phyloP scores from a whole-genome alignment of 1,140 invertebrate species.

The Drosophila sturtevanti region DNA sequence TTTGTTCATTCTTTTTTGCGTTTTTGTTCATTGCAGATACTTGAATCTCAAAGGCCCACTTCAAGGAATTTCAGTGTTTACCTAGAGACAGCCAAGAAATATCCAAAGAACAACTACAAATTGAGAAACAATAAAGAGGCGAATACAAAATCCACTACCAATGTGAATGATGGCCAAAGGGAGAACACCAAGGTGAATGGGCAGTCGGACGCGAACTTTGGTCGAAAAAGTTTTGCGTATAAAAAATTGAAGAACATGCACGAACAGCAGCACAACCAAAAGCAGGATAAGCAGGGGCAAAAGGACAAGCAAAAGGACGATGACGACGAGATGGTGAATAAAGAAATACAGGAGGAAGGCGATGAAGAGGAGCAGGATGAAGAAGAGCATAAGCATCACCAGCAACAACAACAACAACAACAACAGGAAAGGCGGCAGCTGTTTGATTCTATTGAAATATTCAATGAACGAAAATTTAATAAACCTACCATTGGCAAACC shows the following conservation, averaged over 20 bases:
- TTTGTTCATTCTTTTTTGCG: background rate
- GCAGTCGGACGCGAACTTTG: constrained; percentile 52
- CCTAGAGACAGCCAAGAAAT: constrained; percentile 50
- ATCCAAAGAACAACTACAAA: constrained; percentile 60
- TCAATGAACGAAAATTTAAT: constrained; percentile 78
- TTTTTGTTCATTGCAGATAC: constrained; percentile 60
- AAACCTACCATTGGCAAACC: constrained; percentile 34
- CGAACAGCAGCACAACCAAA: constrained; percentile 62
- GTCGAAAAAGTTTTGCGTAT: constrained; percentile 66
- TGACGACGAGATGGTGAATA: constrained; percentile 30
- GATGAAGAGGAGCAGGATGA: constrained; percentile 12
- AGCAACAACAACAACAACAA: constrained; percentile 44
- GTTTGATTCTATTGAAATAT: constrained; percentile 76
- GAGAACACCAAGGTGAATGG: background rate
- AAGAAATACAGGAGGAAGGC: background rate
- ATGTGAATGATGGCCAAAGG: background rate
- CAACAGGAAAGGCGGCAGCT: constrained; percentile 37
- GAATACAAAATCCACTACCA: constrained; percentile 25
- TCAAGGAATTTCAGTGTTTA: constrained; percentile 65
- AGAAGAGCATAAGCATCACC: constrained; percentile 51
- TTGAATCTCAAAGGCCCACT: constrained; percentile 74
- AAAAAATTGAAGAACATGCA: constrained; percentile 71
- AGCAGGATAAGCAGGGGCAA: constrained; percentile 23
- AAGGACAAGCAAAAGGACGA: constrained; percentile 22
- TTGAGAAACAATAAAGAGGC: constrained; percentile 65